Base-by-base conservation (phyloP, 1,140 invertebrate genomes). In the Meloidogyne exigua region DNA sequence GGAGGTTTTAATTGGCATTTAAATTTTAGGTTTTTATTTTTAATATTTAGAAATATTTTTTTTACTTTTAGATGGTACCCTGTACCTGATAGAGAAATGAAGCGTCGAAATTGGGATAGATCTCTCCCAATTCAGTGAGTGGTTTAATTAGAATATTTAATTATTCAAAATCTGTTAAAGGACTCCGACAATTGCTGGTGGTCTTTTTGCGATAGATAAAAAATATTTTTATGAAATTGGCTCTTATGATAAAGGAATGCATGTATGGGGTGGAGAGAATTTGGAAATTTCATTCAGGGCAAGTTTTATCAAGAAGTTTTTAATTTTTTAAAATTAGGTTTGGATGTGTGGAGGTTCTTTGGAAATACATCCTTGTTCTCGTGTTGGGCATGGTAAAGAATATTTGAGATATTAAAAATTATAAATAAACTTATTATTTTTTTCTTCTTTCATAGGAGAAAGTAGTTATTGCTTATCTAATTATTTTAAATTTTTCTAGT, bases 201-300 rank as follows among this genome's bases (percentile, higher is more conserved):
- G 81, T 2, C 67, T 82, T n/a, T 82, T 82, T 71, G 81, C 81
- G 10, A 84, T 82, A 44, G 83, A 82, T 42, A 75, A 75, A 32
- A 67, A 81, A 57, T 82, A 77, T 76, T 82, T 82, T 74, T 82
- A 82, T 68, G 81, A 82, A 44, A 82, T 82, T 72, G 81, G 81
- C 21, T 95, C 95, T 85, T 98, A 98, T 89, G 96, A 98, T 87
- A 94, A 93, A 89, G 93, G 93, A 85, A 96, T 98, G 94, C 94
- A 97, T 87, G 94, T 98, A 11, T 98, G 95, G 95, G 92, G 93
- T 63, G 93, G 92, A 23, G 93, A 94, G 88, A 80, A 80, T 89
- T 88, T 94, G 28, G 89, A 90, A 79, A 85, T 90, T 9, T 89
- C 89, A 18, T 90, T 90, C 77, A 88, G 89, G 80, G 89, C 84